Evolutionary conservation across 2,797 vertebrate genomes (phyloP), one percentile per base, ranked within the genome.

Genomic region (Silurus lanzhouensis): DNA sequence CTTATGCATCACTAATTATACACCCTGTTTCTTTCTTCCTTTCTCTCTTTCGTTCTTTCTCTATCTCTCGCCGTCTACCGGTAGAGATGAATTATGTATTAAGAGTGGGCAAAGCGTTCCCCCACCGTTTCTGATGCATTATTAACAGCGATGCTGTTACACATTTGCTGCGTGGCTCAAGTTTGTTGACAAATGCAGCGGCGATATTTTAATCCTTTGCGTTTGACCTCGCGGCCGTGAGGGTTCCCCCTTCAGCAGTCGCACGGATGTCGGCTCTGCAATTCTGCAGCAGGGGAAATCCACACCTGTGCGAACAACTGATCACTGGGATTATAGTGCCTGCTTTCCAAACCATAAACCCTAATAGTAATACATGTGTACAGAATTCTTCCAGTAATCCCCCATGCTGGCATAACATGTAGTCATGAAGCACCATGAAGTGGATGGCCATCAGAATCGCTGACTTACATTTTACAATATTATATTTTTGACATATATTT

Each of bases 71-170:
- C 9, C 74, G 27, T 46, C 2, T 77, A 55, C 81, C 66, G 75
- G 31, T 48, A 78, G 38, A 75, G 14, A 81, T 89, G 63, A 88
- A 89, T 89, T 71, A 89, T 88, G 79, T 19, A 88, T 86, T 63
- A 38, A 78, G 72, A 75, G 20, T 58, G 83, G 71, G 86, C 82
- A 87, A 80, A 86, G 75, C 79, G 66, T 86, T 83, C 77, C 81
- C 70, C 70, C 38, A 25, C 57, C 76, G 64, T 84, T 85, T 84
- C 81, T 78, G 63, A 82, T 88, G 84, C 84, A 85, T 87, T 89
- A 89, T 88, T 88, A 89, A 89, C 83, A 76, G 44, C 77, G 57
- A 83, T 71, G 81, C 85, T 67, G 76, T 88, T 89, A 89, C 84
- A 85, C 83, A 79, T 84, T 87, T 80, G 86, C 83, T 86, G 84